Evolutionary conservation across 2,888 invertebrate species (phyloP).

Genomic region (Lutraria lutraria): DNA sequence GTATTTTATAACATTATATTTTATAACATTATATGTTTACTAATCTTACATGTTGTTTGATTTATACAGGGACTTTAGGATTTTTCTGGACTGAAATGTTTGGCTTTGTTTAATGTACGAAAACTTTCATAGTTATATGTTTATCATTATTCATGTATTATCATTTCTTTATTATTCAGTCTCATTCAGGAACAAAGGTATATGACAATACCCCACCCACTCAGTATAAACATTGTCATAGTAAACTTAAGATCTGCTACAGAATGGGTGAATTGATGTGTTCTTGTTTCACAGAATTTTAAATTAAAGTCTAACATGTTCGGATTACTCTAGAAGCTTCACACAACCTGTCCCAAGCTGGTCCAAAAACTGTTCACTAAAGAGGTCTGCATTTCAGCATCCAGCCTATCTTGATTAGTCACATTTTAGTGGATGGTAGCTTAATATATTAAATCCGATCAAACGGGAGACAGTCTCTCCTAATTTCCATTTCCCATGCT

Average conservation of each 20-base stretch:
- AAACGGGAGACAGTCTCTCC: not conserved
- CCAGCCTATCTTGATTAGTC: not conserved
- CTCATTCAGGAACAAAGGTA: constrained; percentile 61
- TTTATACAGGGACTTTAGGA: too few relatives aligned
- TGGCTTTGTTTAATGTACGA: too few relatives aligned
- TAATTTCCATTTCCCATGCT: not conserved
- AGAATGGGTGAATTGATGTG: constrained; percentile 16
- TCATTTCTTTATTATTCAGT: constrained; percentile 31
- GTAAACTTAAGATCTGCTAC: not conserved
- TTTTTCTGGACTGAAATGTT: too few relatives aligned
- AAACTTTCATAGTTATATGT: not conserved
- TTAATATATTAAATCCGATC: not conserved
- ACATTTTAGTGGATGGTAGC: not conserved
- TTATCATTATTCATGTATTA: not conserved
- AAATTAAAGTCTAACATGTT: not conserved
- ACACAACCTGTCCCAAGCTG: not conserved
- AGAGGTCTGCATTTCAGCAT: too few relatives aligned
- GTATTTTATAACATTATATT: too few relatives aligned
- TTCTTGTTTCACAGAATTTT: not conserved
- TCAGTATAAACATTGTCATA: constrained; percentile 39
- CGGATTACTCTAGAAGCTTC: not conserved
- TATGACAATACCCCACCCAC: constrained; percentile 42
- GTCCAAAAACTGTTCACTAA: too few relatives aligned
- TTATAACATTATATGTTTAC: too few relatives aligned
- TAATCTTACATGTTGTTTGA: too few relatives aligned